phyloP scores from a whole-genome alignment of 1,140 invertebrate genomes.

The Dendroctonus ponderosae region DNA sequence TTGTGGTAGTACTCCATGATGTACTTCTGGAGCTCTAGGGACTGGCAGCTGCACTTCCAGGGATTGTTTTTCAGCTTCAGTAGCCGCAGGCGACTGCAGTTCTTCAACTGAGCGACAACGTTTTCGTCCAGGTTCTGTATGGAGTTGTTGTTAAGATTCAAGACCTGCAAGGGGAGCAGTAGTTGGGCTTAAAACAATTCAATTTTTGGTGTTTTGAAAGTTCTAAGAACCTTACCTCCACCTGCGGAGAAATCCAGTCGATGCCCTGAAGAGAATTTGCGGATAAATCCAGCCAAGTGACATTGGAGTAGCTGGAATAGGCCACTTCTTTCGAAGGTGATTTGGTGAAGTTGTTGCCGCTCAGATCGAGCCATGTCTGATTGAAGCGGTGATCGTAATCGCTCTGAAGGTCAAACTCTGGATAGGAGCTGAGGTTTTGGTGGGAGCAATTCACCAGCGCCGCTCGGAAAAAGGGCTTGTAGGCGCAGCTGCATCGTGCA shows the following conservation, averaged over 20 bases:
- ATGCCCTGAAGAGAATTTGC: conserved; percentile 32
- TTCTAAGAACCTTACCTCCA: conserved; percentile 36
- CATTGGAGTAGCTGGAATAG: conserved; percentile 34
- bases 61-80: conserved; percentile 43
- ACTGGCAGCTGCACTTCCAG: conserved; percentile 40
- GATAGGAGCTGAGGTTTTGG: conserved; percentile 17
- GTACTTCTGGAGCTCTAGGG: conserved; percentile 34
- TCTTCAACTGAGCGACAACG: conserved; percentile 34
- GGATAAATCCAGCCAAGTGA: conserved; percentile 38
- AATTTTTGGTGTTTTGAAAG: too few species aligned
- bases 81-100: conserved; percentile 18
- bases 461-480: conserved; percentile 19
- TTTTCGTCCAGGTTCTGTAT: conserved; percentile 31
- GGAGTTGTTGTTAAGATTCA: conserved; percentile 41
- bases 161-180: conserved; percentile 30
- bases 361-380: conserved; percentile 27
- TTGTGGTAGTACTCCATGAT: conserved; percentile 23
- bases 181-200: background rate
- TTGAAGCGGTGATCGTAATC: background rate
- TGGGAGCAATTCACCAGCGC: conserved; percentile 36
- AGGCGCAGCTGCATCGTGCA: conserved; percentile 26
- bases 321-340: conserved; percentile 4
- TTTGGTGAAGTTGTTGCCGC: conserved; percentile 8
- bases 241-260: conserved; percentile 36
- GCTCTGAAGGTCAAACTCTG: conserved; percentile 7